Conservation (phyloP, 2,888 invertebrate genomes). For the Deilephila elpenor region DNA sequence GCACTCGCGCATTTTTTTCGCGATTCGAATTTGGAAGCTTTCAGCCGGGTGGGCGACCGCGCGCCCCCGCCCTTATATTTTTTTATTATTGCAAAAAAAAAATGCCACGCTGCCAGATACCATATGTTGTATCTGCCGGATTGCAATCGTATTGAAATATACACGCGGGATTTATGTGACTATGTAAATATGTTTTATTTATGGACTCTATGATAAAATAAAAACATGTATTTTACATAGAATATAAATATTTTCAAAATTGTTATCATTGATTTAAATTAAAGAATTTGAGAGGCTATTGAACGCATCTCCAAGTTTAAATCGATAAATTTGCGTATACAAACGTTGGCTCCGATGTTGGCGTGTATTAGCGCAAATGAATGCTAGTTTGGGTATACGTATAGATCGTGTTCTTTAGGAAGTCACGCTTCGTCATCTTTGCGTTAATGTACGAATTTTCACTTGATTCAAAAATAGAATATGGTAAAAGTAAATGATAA, state of each 20-base stretch:
- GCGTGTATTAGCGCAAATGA: constrained; percentile 8
- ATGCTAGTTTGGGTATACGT: background rate
- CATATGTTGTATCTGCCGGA: constrained; percentile 49
- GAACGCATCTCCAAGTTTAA: background rate
- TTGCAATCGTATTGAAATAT: constrained; percentile 40
- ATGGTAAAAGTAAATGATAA: constrained; percentile 3
- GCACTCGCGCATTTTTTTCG: constrained; percentile 80
- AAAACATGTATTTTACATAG: background rate
- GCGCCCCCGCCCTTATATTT: constrained; percentile 74
- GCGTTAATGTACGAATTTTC: background rate
- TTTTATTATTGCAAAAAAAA: constrained; percentile 61
- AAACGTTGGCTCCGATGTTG: constrained; percentile 10
- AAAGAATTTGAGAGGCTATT: constrained; percentile 6
- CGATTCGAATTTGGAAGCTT: constrained; percentile 82
- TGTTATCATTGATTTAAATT: background rate
- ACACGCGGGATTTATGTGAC: background rate
- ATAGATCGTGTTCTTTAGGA: constrained; percentile 18
- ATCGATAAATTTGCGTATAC: background rate
- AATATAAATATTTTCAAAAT: background rate
- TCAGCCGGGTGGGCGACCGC: constrained; percentile 77
- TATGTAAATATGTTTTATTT: background rate
- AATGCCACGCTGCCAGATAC: constrained; percentile 61
- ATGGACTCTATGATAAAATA: background rate
- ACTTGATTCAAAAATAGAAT: constrained; percentile 8
- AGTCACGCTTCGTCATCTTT: constrained; percentile 14